Percentiles rank a stretch among this genome's conserved stretches.
phyloP scores from a whole-genome alignment of 2,113 vertebrate species.

The Bos taurus region DNA sequence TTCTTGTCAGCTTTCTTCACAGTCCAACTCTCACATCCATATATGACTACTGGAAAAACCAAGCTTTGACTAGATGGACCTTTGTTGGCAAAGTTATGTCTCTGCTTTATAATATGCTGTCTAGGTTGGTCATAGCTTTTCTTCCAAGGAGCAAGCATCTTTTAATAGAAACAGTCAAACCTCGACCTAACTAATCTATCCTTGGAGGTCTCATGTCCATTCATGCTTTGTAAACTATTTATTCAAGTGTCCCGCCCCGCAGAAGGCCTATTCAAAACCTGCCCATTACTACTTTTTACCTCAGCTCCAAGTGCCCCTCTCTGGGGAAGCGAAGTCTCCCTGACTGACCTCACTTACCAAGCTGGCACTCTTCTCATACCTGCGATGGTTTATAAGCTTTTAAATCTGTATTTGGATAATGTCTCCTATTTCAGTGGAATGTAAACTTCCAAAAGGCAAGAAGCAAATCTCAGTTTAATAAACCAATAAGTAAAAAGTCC shows the following conservation, averaged over 20 bases:
- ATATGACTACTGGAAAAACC: background rate
- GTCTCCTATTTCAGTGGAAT: background rate
- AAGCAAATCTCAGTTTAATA: constrained; percentile 4
- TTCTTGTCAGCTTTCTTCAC: background rate
- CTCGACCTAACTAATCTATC: background rate
- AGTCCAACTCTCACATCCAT: background rate
- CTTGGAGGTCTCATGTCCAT: background rate
- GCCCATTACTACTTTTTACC: background rate
- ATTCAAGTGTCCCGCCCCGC: background rate
- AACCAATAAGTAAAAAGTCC: background rate
- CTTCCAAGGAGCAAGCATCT: background rate
- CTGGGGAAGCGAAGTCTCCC: background rate
- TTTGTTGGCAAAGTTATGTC: background rate
- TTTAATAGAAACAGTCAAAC: background rate
- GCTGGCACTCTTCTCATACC: background rate
- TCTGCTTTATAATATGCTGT: background rate
- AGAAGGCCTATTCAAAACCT: background rate
- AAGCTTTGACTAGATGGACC: background rate
- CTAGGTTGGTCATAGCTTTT: background rate
- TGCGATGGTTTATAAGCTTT: fast-evolving
- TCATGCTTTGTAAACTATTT: background rate
- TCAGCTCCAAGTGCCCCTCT: background rate
- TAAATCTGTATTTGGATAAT: background rate
- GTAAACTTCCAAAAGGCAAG: background rate
- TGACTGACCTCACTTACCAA: background rate